Evolutionary conservation across 2,113 vertebrate genomes (phyloP).

Genomic region (Brachionichthys hirsutus): DNA sequence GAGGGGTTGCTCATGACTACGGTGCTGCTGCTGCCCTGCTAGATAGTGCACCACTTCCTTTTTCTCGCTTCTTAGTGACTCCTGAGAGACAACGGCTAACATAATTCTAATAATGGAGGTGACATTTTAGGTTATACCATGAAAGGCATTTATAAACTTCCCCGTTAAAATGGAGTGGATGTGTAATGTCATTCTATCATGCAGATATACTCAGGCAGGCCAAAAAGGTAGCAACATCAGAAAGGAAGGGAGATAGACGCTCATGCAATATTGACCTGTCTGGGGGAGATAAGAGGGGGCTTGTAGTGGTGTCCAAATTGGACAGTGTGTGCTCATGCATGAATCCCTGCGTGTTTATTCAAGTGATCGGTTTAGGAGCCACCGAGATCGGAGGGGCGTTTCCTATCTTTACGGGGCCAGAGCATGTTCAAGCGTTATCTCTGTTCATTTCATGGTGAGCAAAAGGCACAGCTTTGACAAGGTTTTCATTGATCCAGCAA

Average conservation of each 20-base stretch:
- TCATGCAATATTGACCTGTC: constrained; percentile 52
- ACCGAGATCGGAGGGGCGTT: not conserved
- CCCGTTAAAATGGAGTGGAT: constrained; percentile 32
- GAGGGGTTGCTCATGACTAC: constrained; percentile 13
- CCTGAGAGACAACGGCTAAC: constrained; percentile 27
- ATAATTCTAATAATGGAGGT: constrained; percentile 41
- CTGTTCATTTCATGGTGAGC: constrained; percentile 10
- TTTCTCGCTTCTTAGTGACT: constrained; percentile 3
- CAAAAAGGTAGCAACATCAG: constrained; percentile 28
- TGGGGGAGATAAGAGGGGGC: constrained; percentile 40
- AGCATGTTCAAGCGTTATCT: not conserved
- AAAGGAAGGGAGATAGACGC: constrained; percentile 1
- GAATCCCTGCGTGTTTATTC: constrained; percentile 10
- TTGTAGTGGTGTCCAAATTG: constrained; percentile 20
- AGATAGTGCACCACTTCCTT: constrained; percentile 17
- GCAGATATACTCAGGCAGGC: constrained; percentile 14
- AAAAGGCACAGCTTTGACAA: constrained; percentile 6
- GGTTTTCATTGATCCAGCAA: not conserved
- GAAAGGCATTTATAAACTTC: constrained; percentile 32
- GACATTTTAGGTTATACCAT: constrained; percentile 18
- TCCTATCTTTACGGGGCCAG: constrained; percentile 1
- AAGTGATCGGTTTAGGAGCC: constrained; percentile 8
- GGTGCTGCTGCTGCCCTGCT: constrained; percentile 1
- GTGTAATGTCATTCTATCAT: constrained; percentile 11
- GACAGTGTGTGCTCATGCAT: constrained; percentile 13